Evolutionary conservation across 2,797 vertebrate species (phyloP), one percentile per base, ranked within the genome.

Genomic region (Enteromius thamalakanensis): DNA sequence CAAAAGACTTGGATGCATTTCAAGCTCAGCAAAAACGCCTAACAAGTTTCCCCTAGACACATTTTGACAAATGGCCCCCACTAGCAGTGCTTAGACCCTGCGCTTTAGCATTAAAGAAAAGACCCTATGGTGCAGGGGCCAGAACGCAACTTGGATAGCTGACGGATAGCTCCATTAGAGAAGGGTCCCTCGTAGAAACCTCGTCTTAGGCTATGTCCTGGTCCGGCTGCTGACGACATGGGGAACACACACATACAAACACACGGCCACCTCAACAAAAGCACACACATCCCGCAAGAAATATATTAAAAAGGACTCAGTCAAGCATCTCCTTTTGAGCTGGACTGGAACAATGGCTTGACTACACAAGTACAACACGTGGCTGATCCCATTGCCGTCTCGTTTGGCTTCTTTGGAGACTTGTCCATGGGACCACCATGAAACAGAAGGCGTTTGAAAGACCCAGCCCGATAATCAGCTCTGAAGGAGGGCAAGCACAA

Each of bases 291-390:
- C 93, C 94, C 94, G 91, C 90, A 89, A 92, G 82, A 91, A 78
- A 91, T 89, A 88, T 88, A 94, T 91, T 93, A 97, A 96, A 94
- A 97, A 96, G 94, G 96, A 97, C 94, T 95, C 96, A 97, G 95
- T 96, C 96, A 98, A 97, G 97, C 97, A 96, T 98, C 95, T 96
- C 94, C 96, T 97, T 98, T 96, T 98, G 95, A 96, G 93, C 94
- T 90, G 90, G 91, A 91, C 92, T 91, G 92, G 96, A 96, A 98
- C 97, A 99, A 99, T 96, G 94, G 93, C 94, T 94, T 94, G 92
- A 93, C 95, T 92, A 94, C 94, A 94, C 94, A 94, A 96, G 94
- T 95, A 96, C 94, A 93, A 96, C 96, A 95, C 95, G 88, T 91
- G 94, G 94, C 94, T 96, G 92, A 91, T 96, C 95, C 92, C 94